Percentiles rank a stretch among this genome's conserved stretches.
These are phyloP conservation scores for Platycnemis pennipes DNA, from an alignment of 2,888 invertebrate genomes.

Conservation along the genomic window DNA sequence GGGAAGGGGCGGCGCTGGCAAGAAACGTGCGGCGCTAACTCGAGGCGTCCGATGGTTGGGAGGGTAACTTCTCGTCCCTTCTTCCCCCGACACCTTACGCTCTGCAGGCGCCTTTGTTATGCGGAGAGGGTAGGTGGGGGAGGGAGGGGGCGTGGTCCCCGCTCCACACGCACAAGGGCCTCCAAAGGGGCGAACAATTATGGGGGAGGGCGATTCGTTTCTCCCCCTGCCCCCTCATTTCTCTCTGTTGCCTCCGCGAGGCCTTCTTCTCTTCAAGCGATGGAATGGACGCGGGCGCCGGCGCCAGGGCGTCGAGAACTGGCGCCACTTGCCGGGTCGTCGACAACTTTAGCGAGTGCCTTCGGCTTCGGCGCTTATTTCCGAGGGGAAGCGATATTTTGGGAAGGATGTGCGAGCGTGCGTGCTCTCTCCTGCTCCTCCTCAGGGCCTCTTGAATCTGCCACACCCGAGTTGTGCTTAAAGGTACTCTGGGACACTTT, in stretches of 20 bases:
- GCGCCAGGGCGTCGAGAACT: neutral
- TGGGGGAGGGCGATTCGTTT: neutral
- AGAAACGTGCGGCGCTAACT: neutral
- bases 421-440: neutral
- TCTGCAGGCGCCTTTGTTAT: neutral
- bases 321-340: slow-evolving; percentile 13
- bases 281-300: neutral
- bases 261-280: neutral
- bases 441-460: neutral
- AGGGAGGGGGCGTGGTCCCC: neutral
- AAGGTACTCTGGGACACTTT: too few species aligned
- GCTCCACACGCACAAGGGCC: neutral
- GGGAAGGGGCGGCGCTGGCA: neutral
- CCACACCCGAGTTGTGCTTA: neutral
- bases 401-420: neutral
- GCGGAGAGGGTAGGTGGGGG: neutral
- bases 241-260: neutral
- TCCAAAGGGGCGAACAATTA: slow-evolving; percentile 2
- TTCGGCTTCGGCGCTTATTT: neutral
- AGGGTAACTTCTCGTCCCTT: neutral
- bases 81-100: neutral
- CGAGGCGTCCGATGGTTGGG: neutral
- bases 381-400: neutral
- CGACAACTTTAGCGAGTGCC: slow-evolving; percentile 3
- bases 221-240: neutral